Percentiles rank a stretch among this genome's conserved stretches.
These are phyloP conservation scores for Eleutherodactylus coqui DNA, from an alignment of 2,797 vertebrate genomes.

Conservation along the genomic window DNA sequence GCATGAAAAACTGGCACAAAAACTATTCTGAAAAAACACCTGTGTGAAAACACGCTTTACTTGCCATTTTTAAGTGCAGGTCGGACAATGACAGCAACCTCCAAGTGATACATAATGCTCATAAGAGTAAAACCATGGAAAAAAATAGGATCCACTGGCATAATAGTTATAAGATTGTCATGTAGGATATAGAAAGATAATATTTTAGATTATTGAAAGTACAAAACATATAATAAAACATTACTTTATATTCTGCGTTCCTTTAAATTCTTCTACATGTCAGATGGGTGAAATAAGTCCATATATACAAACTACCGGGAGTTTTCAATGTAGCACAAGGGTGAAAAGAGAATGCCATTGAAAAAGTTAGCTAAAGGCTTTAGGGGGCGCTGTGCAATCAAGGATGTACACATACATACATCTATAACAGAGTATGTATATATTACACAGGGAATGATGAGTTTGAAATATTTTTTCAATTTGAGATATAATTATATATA, in stretches of 20 bases:
- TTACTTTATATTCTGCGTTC: neutral
- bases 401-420: neutral
- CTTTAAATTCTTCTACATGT: neutral
- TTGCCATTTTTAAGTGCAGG: no score
- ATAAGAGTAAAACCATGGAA: no score
- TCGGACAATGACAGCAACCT: no score
- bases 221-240: neutral
- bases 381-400: slow-evolving; percentile 27
- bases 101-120: no score
- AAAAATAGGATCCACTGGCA: neutral
- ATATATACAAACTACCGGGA: neutral
- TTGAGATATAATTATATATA: neutral
- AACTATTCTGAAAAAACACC: no score
- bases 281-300: neutral
- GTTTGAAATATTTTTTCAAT: neutral
- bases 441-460: neutral
- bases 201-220: neutral
- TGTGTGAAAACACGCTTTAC: no score
- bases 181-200: neutral
- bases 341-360: neutral
- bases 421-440: neutral
- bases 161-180: neutral
- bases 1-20: no score
- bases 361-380: neutral
- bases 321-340: neutral